Conservation (phyloP, 2,888 invertebrate species). For the Athripsodes cinereus region DNA sequence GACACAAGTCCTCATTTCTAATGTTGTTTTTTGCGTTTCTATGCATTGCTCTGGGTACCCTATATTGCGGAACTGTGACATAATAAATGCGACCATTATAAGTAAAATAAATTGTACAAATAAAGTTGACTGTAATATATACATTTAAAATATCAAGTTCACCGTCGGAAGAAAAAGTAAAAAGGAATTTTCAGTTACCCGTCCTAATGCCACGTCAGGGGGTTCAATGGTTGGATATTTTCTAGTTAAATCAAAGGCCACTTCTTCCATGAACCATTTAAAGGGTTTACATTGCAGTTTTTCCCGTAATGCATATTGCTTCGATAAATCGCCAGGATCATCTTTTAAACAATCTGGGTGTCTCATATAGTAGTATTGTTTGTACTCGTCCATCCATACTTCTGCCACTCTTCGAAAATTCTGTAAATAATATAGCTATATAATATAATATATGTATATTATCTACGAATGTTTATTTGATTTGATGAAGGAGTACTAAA, state of each 20-base stretch:
- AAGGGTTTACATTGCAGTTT: conserved; percentile 83
- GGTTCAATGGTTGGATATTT: conserved; percentile 88
- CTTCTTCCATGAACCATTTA: conserved; percentile 89
- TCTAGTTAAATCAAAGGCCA: conserved; percentile 83
- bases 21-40: background rate
- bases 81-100: background rate
- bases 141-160: no score
- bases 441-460: background rate
- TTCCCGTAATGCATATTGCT: conserved; percentile 68
- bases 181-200: conserved; percentile 41
- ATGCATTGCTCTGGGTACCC: background rate
- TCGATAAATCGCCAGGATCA: conserved; percentile 73
- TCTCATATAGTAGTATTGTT: conserved; percentile 73
- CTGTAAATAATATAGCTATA: conserved; percentile 36
- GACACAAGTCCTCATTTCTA: conserved; percentile 9
- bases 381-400: conserved; percentile 99
- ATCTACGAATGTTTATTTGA: no score
- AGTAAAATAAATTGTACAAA: no score
- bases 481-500: no score
- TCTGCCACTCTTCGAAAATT: conserved; percentile 91
- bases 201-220: conserved; percentile 72
- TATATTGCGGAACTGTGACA: background rate
- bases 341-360: conserved; percentile 67
- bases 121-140: no score
- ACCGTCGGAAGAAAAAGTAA: no score